Evolutionary conservation across 92 coral and sea anemone species (phyloP), one percentile per base, ranked within the genome.

Genomic region (Umimayanthus kanabou): DNA sequence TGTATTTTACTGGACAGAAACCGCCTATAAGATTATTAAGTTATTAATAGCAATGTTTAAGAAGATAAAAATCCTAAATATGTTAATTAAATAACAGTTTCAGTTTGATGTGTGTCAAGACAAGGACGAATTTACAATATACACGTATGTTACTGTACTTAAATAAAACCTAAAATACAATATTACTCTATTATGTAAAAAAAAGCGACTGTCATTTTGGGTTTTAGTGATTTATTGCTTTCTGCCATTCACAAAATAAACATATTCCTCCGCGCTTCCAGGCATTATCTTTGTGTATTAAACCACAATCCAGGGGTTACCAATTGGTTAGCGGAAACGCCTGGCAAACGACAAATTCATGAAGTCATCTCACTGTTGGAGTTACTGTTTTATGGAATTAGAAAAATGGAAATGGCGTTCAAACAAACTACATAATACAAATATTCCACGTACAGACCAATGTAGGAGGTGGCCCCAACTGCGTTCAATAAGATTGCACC

Each of bases 351-450:
- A 50, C 39, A 6, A 49, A 79, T 26, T 15, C 33, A 20, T 15
- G 67, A 78, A 50, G 82, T 26, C 66, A 45, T 79, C 23, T 79
- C 82, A 53, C 82, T 22, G 82, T 47, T 79, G 82, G 82, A 79
- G 82, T 79, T 79, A 2, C 23, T 33, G 16, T 15, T 61, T 53
- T 4, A 49, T 47, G 30, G 7, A 50, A 53, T 28, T 26, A 53
- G 7, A 28, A 79, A 50, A 53, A 25, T 13, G 28, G 22, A 61
- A 50, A 79, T 42, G 43, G 14, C 30, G 22, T 26, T 49, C n/a
- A 9, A 25, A 29, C 67, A 29, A 45, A 28, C 16, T 11, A 61
- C 16, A 49, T 43, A 79, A 8, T 79, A 30, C 11, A 79, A 50
- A 25, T 29, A 13, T 2, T 49, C 39, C 22, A 79, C 22, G 81